A percentile compares a stretch with the other conserved stretches of the same genome.
Evolutionary conservation across 2,888 invertebrate genomes (phyloP).

Genomic region (Meghimatium bilineatum): DNA sequence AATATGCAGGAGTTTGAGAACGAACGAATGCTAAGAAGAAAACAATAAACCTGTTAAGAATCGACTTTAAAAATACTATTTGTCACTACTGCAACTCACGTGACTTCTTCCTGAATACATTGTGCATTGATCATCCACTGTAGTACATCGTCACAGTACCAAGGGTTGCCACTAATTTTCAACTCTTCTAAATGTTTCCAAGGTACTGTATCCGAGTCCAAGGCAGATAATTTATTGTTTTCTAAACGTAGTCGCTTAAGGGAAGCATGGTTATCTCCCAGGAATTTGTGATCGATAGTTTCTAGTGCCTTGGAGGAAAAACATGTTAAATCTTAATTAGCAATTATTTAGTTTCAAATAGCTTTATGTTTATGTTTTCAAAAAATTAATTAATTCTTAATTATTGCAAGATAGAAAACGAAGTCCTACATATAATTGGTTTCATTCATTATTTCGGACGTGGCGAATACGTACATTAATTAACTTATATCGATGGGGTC

Average conservation of each 20-base stretch:
- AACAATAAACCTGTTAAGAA: no score
- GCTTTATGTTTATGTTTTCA: no score
- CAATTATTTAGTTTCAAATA: no score
- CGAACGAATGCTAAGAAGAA: no score
- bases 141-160: constrained; percentile 26
- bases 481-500: no score
- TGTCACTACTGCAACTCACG: not conserved
- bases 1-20: no score
- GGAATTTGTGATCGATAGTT: constrained; percentile 13
- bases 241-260: constrained; percentile 15
- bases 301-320: not conserved
- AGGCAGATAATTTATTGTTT: constrained; percentile 27
- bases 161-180: constrained; percentile 32
- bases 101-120: not conserved
- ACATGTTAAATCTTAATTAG: not conserved
- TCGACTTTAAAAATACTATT: no score
- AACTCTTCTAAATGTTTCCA: constrained; percentile 34
- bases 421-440: no score
- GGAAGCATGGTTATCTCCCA: not conserved
- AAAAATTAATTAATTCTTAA: no score
- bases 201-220: constrained; percentile 26
- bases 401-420: no score
- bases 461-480: no score
- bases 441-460: no score
- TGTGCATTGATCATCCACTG: constrained; percentile 34